These are phyloP conservation scores for Heteromormyrus szaboi DNA, from an alignment of 2,797 vertebrate genomes.

Conservation along the genomic window DNA sequence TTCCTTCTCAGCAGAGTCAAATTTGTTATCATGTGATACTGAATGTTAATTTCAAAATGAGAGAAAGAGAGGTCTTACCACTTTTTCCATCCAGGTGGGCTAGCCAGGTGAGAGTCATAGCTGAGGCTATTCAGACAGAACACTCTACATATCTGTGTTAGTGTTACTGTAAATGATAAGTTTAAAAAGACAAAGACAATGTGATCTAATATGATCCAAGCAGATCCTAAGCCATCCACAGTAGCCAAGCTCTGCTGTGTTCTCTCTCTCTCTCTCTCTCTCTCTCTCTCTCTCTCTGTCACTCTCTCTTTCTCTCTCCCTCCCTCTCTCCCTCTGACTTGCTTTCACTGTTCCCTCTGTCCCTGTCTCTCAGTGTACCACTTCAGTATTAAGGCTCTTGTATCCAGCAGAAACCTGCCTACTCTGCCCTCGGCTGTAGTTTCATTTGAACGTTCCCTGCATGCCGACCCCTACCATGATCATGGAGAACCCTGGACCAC, in stretches of 20 bases:
- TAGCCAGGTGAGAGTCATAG: not conserved
- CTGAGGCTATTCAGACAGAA: not conserved
- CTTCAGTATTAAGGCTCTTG: not conserved
- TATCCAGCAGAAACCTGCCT: not conserved
- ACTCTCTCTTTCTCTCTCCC: not conserved
- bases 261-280: not conserved
- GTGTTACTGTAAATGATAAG: not conserved
- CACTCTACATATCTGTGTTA: not conserved
- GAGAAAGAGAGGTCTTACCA: slow-evolving; percentile 7
- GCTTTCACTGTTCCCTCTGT: not conserved
- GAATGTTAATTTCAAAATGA: not conserved
- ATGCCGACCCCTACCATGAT: no score
- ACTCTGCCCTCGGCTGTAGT: not conserved
- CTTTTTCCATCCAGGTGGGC: slow-evolving; percentile 2
- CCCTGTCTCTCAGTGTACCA: not conserved
- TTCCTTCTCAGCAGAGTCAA: not conserved
- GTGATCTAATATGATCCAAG: not conserved
- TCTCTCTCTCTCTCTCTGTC: not conserved
- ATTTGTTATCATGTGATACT: not conserved
- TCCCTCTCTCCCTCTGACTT: not conserved
- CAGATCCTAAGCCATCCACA: not conserved
- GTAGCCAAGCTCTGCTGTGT: not conserved
- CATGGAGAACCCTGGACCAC: no score
- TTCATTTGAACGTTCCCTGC: not conserved
- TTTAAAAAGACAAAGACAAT: not conserved